Base-by-base conservation (phyloP, 2,797 vertebrate species). In the Siniperca scherzeri region DNA sequence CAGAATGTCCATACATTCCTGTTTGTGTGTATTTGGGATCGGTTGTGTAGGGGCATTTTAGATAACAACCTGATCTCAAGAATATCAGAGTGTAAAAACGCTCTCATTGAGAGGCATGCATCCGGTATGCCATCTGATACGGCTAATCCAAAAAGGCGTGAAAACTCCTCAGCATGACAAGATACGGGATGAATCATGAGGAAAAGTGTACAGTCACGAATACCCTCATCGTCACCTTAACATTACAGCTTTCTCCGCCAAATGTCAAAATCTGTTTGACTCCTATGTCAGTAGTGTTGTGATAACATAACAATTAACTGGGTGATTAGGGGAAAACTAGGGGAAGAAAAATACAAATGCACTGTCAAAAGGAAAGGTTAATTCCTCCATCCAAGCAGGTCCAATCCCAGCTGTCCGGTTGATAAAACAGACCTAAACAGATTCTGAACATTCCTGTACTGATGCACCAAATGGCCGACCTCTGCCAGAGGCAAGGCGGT, bases 191-290 rank as follows among this genome's bases (percentile, higher is more conserved):
- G 71, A 70, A 27, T 87, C 88, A 25, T 2, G 16, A 73, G 50
- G 56, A 76, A 91, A 84, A 90, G 70, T 84, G 80, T 81, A 83
- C 73, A 92, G 91, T 94, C 94, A 95, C 89, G 83, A 94, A 95
- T 48, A 93, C 93, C 93, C 89, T 89, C 82, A 93, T 91, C 12
- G n/a, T 74, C 22, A 5, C 30, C 22, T n/a, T 7, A 42, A 57
- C 0, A 12, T 16, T 27, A 14, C 55, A 25, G 42, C 50, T 56
- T 61, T 12, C 7, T 19, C 40, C 7, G 1, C 8, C 7, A 40
- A 62, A 27, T 16, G 5, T 70, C 56, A 30, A 50, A 66, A 38
- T 64, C 4, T 10, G 12, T 50, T 53, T 11, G 42, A 53, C 7
- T 16, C 16, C 44, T 42, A 48, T 53, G 40, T 50, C 12, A 0